phyloP scores from a whole-genome alignment of 1,140 invertebrate species.

The Globodera rostochiensis region DNA sequence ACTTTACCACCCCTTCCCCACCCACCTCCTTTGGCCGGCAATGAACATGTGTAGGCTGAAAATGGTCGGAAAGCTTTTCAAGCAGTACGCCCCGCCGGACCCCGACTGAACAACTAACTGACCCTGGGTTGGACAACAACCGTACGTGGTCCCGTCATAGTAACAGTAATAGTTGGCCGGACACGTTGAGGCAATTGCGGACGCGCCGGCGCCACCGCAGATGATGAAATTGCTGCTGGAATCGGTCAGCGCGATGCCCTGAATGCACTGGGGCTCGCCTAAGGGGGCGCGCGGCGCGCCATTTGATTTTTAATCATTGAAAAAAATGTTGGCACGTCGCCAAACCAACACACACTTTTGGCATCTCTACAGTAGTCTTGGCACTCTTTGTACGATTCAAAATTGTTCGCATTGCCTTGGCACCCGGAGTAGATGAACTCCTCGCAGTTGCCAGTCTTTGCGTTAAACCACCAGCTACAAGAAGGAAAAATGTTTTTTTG shows the following conservation, averaged over 20 bases:
- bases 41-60: constrained; percentile 64
- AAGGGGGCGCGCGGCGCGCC: not conserved
- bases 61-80: not conserved
- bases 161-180: constrained; percentile 65
- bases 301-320: constrained; percentile 1
- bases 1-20: too few species aligned
- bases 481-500: not conserved
- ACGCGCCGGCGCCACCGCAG: constrained; percentile 54
- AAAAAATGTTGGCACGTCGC: constrained; percentile 16
- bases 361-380: constrained; percentile 65
- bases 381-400: constrained; percentile 64
- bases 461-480: constrained; percentile 62
- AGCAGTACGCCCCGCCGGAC: too few species aligned
- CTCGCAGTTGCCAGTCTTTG: constrained; percentile 65
- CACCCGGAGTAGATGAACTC: constrained; percentile 65
- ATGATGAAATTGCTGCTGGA: constrained; percentile 65
- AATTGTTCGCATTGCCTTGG: constrained; percentile 56
- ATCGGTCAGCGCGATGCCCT: constrained; percentile 63
- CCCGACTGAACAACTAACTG: not conserved
- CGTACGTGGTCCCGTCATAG: constrained; percentile 65
- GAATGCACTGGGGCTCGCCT: constrained; percentile 60
- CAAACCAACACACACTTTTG: constrained; percentile 41
- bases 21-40: constrained; percentile 55
- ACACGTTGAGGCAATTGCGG: constrained; percentile 61
- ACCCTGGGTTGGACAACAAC: constrained; percentile 64